Evolutionary conservation across 2,888 invertebrate genomes (phyloP), one percentile per base, ranked within the genome.

Genomic region (Drosophila borealis): DNA sequence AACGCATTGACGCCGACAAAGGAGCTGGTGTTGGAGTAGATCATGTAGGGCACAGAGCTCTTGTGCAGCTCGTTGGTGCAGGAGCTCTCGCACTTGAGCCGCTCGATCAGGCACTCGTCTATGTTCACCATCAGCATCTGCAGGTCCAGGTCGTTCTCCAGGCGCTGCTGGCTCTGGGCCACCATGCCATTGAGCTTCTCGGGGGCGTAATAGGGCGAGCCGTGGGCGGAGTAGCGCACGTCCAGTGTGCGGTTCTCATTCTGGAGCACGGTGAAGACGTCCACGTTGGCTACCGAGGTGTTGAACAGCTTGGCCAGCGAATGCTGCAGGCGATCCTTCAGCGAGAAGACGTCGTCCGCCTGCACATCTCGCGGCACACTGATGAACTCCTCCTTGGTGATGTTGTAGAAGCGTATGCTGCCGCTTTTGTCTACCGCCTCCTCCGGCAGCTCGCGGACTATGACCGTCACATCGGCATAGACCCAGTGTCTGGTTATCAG

Each of bases 361-460:
- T 86, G 81, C 0, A 79, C 88, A 61, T 92, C 89, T 0, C 90
- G 85, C 0, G 90, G 84, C 21, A 92, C 88, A n/a, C 94, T 93
- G 48, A 99, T 95, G 90, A 99, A 98, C 68, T 97, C 95, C 88
- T 98, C 98, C 49, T 96, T 96, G 4, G 95, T 96, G 19, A 96
- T 94, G 57, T 97, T 96, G 41, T 94, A 92, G 85, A 98, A 95
- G 17, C 98, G 94, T 56, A 99, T 95, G 0, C 98, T 98, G 0
- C 98, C 99, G 1, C 98, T 98, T 90, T 96, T 98, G 68, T 95
- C 94, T 0, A 99, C 97, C 0, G 98, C 98, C 90, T 97, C 97
- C 89, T 98, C 97, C 0, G 97, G 96, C 37, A 99, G 96, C 78
- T 96, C 95, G 79, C 96, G 96, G 6, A 99, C 96, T 0, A 96